Evolutionary conservation across 2,113 vertebrate genomes (phyloP).

Genomic region (Upupa epops): DNA sequence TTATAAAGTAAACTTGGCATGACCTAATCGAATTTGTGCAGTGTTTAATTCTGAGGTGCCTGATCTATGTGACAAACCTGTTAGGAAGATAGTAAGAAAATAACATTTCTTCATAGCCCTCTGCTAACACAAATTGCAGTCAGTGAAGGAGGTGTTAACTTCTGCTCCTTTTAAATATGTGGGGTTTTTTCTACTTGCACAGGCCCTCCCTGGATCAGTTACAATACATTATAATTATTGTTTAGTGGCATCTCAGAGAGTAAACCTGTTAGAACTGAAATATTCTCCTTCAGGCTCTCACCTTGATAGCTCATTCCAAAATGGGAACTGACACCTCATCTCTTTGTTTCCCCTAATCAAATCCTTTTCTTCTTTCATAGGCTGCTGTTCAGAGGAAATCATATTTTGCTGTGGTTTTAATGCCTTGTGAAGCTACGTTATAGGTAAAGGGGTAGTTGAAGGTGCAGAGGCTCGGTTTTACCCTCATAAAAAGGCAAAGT

Average conservation of each 20-base stretch:
- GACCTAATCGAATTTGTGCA: not conserved
- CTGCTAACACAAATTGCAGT: not conserved
- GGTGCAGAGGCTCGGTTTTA: not conserved
- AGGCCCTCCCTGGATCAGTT: not conserved
- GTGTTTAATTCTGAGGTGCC: not conserved
- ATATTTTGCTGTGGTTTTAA: not conserved
- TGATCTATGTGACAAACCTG: not conserved
- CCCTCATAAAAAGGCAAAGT: not conserved
- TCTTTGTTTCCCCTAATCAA: conserved; percentile 35
- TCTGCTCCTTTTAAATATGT: not conserved
- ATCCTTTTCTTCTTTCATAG: conserved; percentile 14
- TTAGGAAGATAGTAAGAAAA: not conserved
- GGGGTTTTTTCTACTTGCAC: not conserved
- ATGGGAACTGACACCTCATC: conserved; percentile 29
- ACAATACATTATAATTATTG: not conserved
- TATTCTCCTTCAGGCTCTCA: not conserved
- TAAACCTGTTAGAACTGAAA: conserved; percentile 28
- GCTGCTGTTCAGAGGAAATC: conserved; percentile 7
- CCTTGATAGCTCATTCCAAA: conserved; percentile 31
- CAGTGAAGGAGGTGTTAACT: not conserved
- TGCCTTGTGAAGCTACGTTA: not conserved
- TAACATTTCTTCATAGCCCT: not conserved
- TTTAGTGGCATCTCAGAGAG: not conserved
- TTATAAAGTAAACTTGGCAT: not conserved
- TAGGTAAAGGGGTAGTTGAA: not conserved